Evolutionary conservation across 23 tunicate species (phyloP), one percentile per base, ranked within the genome.

Genomic region (Ascidia mentula): DNA sequence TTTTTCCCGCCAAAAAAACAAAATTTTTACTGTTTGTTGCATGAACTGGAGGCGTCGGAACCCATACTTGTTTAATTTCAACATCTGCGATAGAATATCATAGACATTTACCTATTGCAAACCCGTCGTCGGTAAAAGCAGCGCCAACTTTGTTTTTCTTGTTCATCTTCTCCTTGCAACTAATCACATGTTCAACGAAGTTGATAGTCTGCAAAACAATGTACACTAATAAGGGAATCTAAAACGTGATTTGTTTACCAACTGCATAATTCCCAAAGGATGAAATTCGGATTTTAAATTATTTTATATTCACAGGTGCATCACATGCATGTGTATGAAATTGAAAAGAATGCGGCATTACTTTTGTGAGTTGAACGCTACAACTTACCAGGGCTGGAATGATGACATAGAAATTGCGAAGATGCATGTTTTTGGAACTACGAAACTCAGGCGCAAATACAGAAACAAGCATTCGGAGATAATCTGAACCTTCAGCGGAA

Each of bases 71-170:
- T n/a, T n/a, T n/a, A n/a, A n/a, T n/a, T n/a, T n/a, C n/a, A n/a
- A n/a, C n/a, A n/a, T n/a, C n/a, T n/a, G n/a, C n/a, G n/a, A n/a
- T n/a, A n/a, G n/a, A n/a, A n/a, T n/a, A n/a, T n/a, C n/a, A n/a
- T 53, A 59, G 28, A 18, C 32, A 69, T 78, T 53, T 45, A 89
- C 94, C 97, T 89, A 92, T 92, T 13, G 97, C 97, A 61, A 92
- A 92, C 15, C 97, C 97, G 37, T 92, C 97, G 45, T 92, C 97
- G 3, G 97, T 92, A 74, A 92, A 92, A 45, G 97, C 86, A 6
- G 97, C 97, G n/a, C 97, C 97, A 0, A 70, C 80, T 79, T 92
- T 92, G 74, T 92, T 92, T 83, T 92, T 92, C 77, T 92, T 92
- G 72, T 82, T 92, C 97, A 92, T 92, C 59, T 92, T 92, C 76